Conservation (phyloP, 2,113 vertebrate genomes). For the Macaca nemestrina region DNA sequence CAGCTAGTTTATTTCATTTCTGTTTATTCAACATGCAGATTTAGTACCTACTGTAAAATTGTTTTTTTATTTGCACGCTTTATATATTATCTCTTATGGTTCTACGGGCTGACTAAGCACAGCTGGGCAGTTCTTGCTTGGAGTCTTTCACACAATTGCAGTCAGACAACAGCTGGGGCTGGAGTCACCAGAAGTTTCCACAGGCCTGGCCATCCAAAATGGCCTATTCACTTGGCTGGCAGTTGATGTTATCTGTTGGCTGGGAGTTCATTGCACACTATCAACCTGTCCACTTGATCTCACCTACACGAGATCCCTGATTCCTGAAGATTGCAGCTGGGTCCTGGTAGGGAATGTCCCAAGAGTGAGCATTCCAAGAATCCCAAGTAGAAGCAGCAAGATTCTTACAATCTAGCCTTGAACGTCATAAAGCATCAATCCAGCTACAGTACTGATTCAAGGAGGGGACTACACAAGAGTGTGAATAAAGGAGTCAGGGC, state of each 20-base stretch:
- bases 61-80: background rate
- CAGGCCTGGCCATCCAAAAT: background rate
- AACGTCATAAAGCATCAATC: background rate
- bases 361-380: background rate
- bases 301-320: background rate
- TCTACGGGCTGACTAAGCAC: background rate
- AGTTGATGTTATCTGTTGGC: background rate
- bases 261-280: background rate
- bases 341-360: background rate
- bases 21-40: background rate
- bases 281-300: background rate
- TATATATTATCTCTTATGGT: background rate
- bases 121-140: background rate
- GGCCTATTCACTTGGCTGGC: background rate
- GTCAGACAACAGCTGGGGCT: background rate
- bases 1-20: background rate
- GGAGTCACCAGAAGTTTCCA: background rate
- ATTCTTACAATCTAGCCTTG: background rate
- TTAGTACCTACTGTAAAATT: background rate
- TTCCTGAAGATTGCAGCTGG: background rate
- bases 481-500: background rate
- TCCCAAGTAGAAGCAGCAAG: background rate
- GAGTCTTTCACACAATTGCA: background rate
- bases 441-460: background rate
- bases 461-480: background rate